Evolutionary conservation across 2,113 vertebrate species (phyloP), one percentile per base, ranked within the genome.

Genomic region (Macrotus californicus): DNA sequence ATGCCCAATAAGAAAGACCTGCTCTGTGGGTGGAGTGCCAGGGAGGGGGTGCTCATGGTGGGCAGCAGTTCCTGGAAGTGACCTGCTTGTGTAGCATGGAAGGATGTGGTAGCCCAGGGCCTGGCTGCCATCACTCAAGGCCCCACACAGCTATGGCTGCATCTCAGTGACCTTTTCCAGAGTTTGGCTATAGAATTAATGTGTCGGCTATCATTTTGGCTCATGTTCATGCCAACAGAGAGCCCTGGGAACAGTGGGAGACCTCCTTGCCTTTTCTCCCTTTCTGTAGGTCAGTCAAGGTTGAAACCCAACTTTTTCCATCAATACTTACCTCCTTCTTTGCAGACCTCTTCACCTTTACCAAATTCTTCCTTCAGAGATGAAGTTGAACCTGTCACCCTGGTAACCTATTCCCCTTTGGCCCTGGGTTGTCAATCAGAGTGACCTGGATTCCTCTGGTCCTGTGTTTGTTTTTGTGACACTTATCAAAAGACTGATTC

Each of bases 21-120:
- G n/a, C n/a, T n/a, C n/a, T n/a, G n/a, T n/a, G n/a, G 21, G 14
- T 73, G 14, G 50, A 6, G 26, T 34, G 56, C 54, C 54, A 11
- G 29, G 59, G 34, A 75, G 39, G 66, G 29, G 21, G 39, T 18
- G 29, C 13, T 29, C 48, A 2, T 2, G 0, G 31, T 0, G 1
- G 79, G 61, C 61, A 76, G 39, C 2, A 1, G 22, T 4, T 29
- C 34, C 0, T 6, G 34, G 56, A 64, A 34, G 50, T 48, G 75
- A 80, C 84, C 39, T 3, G 41, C 39, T 16, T 10, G 11, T 46
- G 26, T 12, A 1, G 34, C 52, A 67, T 41, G 7, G 87, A 90
- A 84, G 90, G 82, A 54, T 0, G 0, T 3, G 41, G n/a, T 13
- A n/a, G 46, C 43, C 6, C 2, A 4, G n/a, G n/a, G 21, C 46